A percentile compares a stretch with the other conserved stretches of the same genome.
Conservation (phyloP, 2,113 vertebrate genomes). For the Anguilla japonica region DNA sequence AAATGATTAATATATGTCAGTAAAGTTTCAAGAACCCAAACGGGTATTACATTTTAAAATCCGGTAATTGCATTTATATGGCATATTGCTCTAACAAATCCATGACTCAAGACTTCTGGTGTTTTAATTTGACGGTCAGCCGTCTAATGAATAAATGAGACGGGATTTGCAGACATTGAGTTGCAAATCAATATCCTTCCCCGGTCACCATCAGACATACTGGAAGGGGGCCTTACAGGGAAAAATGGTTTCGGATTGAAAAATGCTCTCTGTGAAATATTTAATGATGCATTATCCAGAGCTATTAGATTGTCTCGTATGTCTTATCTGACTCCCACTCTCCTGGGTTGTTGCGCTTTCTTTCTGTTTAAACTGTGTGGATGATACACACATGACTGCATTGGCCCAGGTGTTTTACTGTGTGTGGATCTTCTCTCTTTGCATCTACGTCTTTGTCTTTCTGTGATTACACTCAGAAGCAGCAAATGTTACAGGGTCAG, state of each 20-base stretch:
- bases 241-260: constrained; percentile 4
- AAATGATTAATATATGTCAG: too few species aligned
- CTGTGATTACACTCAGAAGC: background rate
- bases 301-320: background rate
- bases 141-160: background rate
- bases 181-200: constrained; percentile 11
- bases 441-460: background rate
- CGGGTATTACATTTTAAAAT: too few species aligned
- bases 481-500: background rate
- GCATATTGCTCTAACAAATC: too few species aligned
- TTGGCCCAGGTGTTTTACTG: background rate
- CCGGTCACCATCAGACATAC: constrained; percentile 15
- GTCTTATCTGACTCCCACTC: background rate
- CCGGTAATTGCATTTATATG: too few species aligned
- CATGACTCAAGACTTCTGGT: background rate
- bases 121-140: background rate
- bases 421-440: background rate
- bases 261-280: constrained; percentile 22
- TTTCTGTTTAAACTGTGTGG: background rate
- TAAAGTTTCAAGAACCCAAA: too few species aligned
- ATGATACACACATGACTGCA: background rate
- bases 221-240: constrained; percentile 1
- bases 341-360: background rate
- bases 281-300: constrained; percentile 14
- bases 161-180: constrained; percentile 4